Percentiles rank a stretch among this genome's conserved stretches.
phyloP scores from a whole-genome alignment of 2,113 vertebrate species.

The Muntiacus reevesi region DNA sequence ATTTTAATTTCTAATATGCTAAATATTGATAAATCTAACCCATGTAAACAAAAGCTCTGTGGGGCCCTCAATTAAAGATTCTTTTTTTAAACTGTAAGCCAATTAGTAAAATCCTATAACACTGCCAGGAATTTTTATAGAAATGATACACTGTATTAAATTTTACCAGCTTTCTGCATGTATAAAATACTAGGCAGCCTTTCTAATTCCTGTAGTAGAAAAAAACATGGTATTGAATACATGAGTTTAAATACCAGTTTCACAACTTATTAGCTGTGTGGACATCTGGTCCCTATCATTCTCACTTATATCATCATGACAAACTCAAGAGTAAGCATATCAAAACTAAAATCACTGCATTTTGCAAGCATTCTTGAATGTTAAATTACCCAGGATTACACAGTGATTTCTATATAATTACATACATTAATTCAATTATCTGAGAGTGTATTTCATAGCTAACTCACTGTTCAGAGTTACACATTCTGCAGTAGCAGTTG shows the following conservation, averaged over 20 bases:
- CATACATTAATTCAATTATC: constrained; percentile 50
- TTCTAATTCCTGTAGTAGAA: background rate
- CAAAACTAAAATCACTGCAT: constrained; percentile 34
- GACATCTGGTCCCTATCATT: constrained; percentile 39
- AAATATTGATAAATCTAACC: background rate
- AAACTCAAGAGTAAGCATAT: background rate
- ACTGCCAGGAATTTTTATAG: background rate
- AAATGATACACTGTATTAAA: constrained; percentile 23
- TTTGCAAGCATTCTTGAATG: constrained; percentile 35
- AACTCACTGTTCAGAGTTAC: background rate
- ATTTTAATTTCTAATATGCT: background rate
- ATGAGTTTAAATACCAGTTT: constrained; percentile 31
- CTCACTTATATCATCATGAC: background rate
- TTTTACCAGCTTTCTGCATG: background rate
- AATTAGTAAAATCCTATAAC: background rate
- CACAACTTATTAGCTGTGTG: background rate
- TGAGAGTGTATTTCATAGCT: background rate
- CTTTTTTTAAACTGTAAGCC: background rate
- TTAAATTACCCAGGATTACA: constrained; percentile 32
- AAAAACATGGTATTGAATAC: background rate
- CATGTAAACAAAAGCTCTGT: background rate
- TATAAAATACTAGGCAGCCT: background rate
- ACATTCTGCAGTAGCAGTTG: background rate
- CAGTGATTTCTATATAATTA: constrained; percentile 42
- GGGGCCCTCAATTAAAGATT: background rate